Base-by-base conservation (phyloP, 2,888 invertebrate genomes). In the Hydropsyche betteni region DNA sequence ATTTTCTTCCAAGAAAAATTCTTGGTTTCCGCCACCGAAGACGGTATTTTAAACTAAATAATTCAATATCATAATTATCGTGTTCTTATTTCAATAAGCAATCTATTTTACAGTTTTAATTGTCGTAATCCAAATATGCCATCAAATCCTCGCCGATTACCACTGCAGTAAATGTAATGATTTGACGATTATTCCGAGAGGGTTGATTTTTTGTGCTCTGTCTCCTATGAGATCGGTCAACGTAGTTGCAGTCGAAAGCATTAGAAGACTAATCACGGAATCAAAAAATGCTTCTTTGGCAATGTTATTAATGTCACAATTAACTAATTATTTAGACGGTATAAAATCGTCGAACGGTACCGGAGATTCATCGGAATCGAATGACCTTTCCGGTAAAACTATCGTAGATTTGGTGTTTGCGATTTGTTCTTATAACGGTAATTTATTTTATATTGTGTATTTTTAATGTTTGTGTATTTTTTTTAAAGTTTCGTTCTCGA, bases 1-100 rank as follows among this genome's bases (percentile, higher is more conserved):
- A 86, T 93, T 75, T 93, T 97, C 83, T 89, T 95, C 68, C 92
- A 94, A 72, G 96, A 97, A 80, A 92, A 95, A 81, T 93, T 93
- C 83, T 86, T 97, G 55, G 82, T 90, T 12, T 87, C 91, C 8
- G 92, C 93, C 58, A 84, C 90, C 12, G 91, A 93, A 80, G 94
- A 95, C 80, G 94, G 87, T 88, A 83, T 83, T 34, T 61, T 10
- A 8, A n/a, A 36, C 61, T 58, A 14, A 61, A 52, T 33, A 69
- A n/a, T 69, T 55, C 52, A 0, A 71, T 52, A 24, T 24, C 24
- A n/a, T 55, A 10, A n/a, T 1, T 34, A 16, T 51, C 2, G 0
- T 33, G 82, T 80, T 81, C 83, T 24, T 24, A 24, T 24, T 24
- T 24, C 24, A 24, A 84, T 84, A 71, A 74, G 69, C 70, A 70